phyloP scores from a whole-genome alignment of 2,113 vertebrate species.

The Aythya baeri region DNA sequence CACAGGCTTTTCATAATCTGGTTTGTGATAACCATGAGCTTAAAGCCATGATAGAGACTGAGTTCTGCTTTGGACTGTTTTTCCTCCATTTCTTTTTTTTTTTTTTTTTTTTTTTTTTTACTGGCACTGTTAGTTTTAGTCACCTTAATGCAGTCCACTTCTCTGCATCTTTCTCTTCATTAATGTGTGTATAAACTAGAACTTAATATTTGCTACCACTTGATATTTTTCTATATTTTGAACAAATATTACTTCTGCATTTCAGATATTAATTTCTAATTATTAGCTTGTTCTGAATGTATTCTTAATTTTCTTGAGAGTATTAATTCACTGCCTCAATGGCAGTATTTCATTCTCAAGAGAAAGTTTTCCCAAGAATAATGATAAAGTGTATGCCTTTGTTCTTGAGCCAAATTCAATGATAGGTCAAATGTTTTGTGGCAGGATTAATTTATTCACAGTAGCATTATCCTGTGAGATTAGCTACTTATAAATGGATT shows the following conservation, averaged over 20 bases:
- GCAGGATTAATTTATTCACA: neutral
- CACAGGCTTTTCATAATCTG: neutral
- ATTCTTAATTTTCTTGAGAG: neutral
- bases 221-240: slow-evolving; percentile 1
- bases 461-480: neutral
- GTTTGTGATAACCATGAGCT: neutral
- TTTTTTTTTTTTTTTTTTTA: neutral
- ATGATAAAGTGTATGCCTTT: neutral
- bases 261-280: neutral
- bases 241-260: neutral
- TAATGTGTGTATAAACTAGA: neutral
- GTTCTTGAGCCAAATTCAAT: neutral
- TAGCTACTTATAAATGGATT: neutral
- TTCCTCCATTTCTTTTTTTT: neutral
- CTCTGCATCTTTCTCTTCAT: neutral
- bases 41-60: neutral
- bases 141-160: neutral
- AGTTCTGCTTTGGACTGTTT: neutral
- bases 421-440: neutral
- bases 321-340: neutral
- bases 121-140: neutral
- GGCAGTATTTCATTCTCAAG: neutral
- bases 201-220: neutral
- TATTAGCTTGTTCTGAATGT: neutral
- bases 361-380: neutral